A percentile compares a stretch with the other conserved stretches of the same genome.
Evolutionary conservation across 2,888 invertebrate genomes (phyloP).

Genomic region (Lacanobia oleracea): DNA sequence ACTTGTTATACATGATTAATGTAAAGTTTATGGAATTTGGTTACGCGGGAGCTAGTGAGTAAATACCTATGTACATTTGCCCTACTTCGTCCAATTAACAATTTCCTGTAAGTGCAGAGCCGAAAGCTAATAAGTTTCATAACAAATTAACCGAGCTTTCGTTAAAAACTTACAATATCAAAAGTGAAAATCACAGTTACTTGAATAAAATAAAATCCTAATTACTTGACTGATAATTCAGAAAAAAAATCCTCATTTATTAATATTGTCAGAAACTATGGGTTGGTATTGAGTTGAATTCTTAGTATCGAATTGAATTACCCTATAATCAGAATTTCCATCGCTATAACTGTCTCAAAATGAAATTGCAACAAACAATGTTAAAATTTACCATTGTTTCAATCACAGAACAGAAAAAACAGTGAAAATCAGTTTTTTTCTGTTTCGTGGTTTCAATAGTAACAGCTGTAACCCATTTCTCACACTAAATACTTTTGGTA

Average conservation of each 20-base stretch:
- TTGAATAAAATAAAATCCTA: not conserved
- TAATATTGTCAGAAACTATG: not conserved
- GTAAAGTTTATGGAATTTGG: constrained; percentile 21
- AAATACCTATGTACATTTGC: constrained; percentile 19
- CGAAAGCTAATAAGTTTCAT: constrained; percentile 9
- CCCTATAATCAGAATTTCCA: too few relatives aligned
- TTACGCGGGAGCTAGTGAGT: constrained; percentile 25
- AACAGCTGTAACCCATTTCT: not conserved
- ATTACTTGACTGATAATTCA: not conserved
- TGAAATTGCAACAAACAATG: not conserved
- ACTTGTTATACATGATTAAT: constrained; percentile 59
- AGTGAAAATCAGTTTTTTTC: too few relatives aligned
- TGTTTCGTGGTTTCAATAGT: too few relatives aligned
- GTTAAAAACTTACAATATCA: not conserved
- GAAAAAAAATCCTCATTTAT: not conserved
- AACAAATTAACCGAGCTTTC: not conserved
- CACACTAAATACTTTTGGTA: not conserved
- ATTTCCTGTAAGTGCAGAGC: constrained; percentile 35
- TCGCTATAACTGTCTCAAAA: not conserved
- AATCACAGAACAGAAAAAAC: too few relatives aligned
- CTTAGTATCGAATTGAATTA: not conserved
- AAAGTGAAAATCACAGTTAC: not conserved
- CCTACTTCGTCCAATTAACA: constrained; percentile 25
- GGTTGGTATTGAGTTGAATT: not conserved
- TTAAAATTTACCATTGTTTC: not conserved